Base-by-base conservation (phyloP, 53 echinoderm and acorn worm genomes). In the Echinometra lucunter region DNA sequence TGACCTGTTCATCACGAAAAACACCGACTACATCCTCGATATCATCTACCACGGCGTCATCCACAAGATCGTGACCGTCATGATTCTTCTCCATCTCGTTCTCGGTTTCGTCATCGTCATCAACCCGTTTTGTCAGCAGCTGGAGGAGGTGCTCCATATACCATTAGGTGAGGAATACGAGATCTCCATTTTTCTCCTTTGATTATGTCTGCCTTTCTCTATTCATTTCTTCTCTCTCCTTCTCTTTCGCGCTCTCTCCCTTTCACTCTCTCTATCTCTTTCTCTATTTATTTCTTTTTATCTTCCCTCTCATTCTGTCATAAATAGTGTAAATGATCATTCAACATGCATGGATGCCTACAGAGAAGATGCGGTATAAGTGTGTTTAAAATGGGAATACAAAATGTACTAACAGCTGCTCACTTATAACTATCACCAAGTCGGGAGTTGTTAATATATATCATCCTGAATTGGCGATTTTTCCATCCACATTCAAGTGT, bases 41-140 rank as follows among this genome's bases (percentile, higher is more conserved):
- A 74, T 95, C 16, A 49, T 98, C 92, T 69, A 63, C 11, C 37
- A 58, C 0, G 94, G 93, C n/a, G 91, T 74, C 27, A 94, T 98
- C 44, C 92, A 95, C 12, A 97, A 95, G 16, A 95, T 89, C 34
- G 97, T 97, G 16, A 97, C 91, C 0, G 74, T 91, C 37, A 95
- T 98, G 95, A 97, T 98, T 21, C 96, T 96, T 2, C 66, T 97
- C 16, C 98, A 98, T 87, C 95, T 98, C 57, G 16, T 94, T 2
- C 90, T 97, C 92, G 98, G 98, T 3, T 97, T 97, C 66, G 92
- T 98, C 82, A 98, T 98, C 92, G 98, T 97, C 90, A 96, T 98
- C 74, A 98, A 98, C 95, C 98, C 98, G n/a, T 95, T 98, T 66
- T 97, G 98, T 70, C 98, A 98, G 88, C 96, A 98, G 74, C 15